These are phyloP conservation scores for Neomicropteryx cornuta DNA, from an alignment of 1,140 invertebrate species.

Conservation along the genomic window DNA sequence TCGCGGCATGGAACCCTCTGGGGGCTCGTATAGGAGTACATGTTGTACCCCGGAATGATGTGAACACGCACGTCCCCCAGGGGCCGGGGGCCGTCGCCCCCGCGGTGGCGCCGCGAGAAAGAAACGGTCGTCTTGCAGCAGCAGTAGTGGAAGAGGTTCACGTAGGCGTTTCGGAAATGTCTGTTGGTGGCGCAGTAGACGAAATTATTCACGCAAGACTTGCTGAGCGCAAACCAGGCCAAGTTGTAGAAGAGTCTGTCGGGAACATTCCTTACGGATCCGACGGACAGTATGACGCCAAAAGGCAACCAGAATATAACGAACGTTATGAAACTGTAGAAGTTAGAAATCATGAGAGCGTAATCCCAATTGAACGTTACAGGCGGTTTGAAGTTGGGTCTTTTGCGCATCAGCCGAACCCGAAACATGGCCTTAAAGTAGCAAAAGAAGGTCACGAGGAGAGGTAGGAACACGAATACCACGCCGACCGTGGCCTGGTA, in stretches of 20 bases:
- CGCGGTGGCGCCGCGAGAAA: constrained; percentile 49
- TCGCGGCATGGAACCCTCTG: constrained; percentile 23
- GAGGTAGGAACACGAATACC: constrained; percentile 44
- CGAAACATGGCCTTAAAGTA: constrained; percentile 35
- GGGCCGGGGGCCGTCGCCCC: constrained; percentile 35
- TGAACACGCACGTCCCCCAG: constrained; percentile 61
- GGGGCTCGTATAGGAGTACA: constrained; percentile 55
- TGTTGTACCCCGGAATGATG: constrained; percentile 63
- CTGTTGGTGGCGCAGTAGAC: constrained; percentile 54
- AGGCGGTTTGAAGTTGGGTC: constrained; percentile 49
- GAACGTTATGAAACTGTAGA: constrained; percentile 51
- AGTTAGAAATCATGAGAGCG: constrained; percentile 50
- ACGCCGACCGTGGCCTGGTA: constrained; percentile 42
- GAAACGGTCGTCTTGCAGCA: constrained; percentile 71
- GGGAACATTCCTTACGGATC: constrained; percentile 37
- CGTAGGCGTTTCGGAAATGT: constrained; percentile 63
- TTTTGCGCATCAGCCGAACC: constrained; percentile 29
- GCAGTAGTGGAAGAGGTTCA: constrained; percentile 71
- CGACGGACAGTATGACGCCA: constrained; percentile 40
- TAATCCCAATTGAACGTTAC: constrained; percentile 52
- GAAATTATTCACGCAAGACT: constrained; percentile 56
- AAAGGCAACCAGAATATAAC: constrained; percentile 59
- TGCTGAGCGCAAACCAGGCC: constrained; percentile 56
- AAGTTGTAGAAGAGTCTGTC: constrained; percentile 48
- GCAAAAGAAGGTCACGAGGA: constrained; percentile 35